These are phyloP conservation scores for Raja brachyura DNA, from an alignment of 2,113 vertebrate species.

Conservation along the genomic window DNA sequence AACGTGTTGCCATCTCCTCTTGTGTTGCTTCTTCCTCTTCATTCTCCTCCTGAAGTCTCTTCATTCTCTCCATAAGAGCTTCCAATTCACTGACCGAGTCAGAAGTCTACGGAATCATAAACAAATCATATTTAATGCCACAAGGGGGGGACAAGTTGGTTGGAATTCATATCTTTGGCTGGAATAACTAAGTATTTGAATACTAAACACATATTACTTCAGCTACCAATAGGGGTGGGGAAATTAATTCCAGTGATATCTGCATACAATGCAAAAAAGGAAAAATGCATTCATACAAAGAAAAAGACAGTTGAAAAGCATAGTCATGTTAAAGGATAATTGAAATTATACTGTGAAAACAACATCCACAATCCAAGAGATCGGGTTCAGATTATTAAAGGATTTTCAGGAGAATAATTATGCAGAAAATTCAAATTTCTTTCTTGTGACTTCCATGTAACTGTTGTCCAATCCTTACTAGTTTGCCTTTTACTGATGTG, in stretches of 20 bases:
- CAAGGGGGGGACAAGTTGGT: not conserved
- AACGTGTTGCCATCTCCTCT: constrained; percentile 73
- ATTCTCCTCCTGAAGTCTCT: constrained; percentile 67
- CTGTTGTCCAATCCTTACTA: not conserved
- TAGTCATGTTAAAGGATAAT: not conserved
- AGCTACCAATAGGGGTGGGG: not conserved
- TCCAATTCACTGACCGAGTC: constrained; percentile 72
- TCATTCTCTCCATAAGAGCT: constrained; percentile 74
- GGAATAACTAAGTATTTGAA: not conserved
- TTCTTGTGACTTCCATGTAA: not conserved
- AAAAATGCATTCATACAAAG: not conserved
- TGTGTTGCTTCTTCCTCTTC: constrained; percentile 64
- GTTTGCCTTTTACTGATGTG: not conserved
- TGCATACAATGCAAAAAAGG: not conserved
- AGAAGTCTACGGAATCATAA: constrained; percentile 51
- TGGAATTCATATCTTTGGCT: too few relatives aligned
- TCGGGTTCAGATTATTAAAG: constrained; percentile 39
- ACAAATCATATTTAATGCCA: not conserved
- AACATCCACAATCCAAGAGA: constrained; percentile 45
- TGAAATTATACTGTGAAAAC: constrained; percentile 43
- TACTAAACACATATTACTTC: not conserved
- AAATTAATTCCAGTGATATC: too few relatives aligned
- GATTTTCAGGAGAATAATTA: too few relatives aligned
- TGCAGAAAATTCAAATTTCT: not conserved
- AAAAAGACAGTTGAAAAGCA: not conserved